Evolutionary conservation across 2,888 invertebrate genomes (phyloP), one percentile per base, ranked within the genome.

Genomic region (Ethmia dodecea): DNA sequence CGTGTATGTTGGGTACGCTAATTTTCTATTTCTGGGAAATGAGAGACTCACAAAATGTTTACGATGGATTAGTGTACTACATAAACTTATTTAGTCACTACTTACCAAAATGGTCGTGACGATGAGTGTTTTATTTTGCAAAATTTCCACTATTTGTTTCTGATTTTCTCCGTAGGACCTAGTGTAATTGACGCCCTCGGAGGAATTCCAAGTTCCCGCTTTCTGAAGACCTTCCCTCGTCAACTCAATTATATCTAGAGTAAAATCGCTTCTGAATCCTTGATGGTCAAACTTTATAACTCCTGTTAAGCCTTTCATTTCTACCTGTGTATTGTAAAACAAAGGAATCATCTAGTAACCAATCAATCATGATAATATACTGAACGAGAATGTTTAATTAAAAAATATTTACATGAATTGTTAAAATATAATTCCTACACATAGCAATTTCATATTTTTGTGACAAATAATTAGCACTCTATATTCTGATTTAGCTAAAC

Each of bases 271-370:
- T 40, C 98, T 89, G 76, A 96, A 95, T 35, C 98, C 98, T 83
- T 95, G 94, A 76, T 94, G 94, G 81, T 97, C 96, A 76, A 98
- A 97, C 80, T 95, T 95, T 58, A 98, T 96, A 37, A 93, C 91
- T 45, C 97, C 97, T 1, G 96, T 96, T 51, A 97, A 84, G n/a
- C 97, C 97, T 55, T 93, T 91, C 91, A 96, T 94, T 86, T 95
- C 95, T 44, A 96, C 93, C 95, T 96, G 33, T 40, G 25, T 13
- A 16, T 28, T 20, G n/a, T n/a, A 13, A 30, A 38, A 38, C 38
- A 38, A 31, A 14, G 14, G 14, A 31, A 24, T 14, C 22, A 22
- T n/a, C 5, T 22, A 22, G n/a, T n/a, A 22, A 22, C 22, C 28
- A 28, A 37, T 18, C n/a, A n/a, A n/a, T n/a, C n/a, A n/a, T n/a